Evolutionary conservation across 2,888 invertebrate species (phyloP).

Genomic region (Xestia xanthographa): DNA sequence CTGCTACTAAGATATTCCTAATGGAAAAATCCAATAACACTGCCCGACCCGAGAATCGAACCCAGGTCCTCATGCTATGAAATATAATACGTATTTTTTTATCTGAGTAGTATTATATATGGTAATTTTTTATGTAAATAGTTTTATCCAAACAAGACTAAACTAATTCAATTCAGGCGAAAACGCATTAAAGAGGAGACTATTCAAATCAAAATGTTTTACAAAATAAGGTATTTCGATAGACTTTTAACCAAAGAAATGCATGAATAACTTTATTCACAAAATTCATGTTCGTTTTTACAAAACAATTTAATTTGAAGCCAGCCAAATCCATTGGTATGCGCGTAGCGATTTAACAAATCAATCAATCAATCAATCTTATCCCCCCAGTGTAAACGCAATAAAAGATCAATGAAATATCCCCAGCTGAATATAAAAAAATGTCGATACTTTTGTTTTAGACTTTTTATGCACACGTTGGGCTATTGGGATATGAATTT

Average conservation of each 20-base stretch:
- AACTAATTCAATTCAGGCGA: neutral
- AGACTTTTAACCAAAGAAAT: conserved; percentile 36
- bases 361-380: too few relatives aligned
- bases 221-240: conserved; percentile 35
- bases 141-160: too few relatives aligned
- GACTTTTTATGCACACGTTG: conserved; percentile 27
- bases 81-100: too few relatives aligned
- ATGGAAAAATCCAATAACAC: too few relatives aligned
- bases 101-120: too few relatives aligned
- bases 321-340: conserved; percentile 78
- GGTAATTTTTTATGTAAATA: too few relatives aligned
- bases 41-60: too few relatives aligned
- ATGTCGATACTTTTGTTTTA: conserved; percentile 56
- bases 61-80: too few relatives aligned
- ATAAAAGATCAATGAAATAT: conserved; percentile 80
- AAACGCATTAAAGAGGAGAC: conserved; percentile 18
- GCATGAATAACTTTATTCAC: conserved; percentile 57
- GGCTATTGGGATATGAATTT: conserved; percentile 19
- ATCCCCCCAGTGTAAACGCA: conserved; percentile 79
- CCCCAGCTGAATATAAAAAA: conserved; percentile 63
- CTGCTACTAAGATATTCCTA: too few relatives aligned
- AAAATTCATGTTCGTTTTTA: conserved; percentile 67
- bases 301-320: conserved; percentile 77
- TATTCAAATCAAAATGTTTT: conserved; percentile 27
- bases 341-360: conserved; percentile 81